Conservation (phyloP, 1,140 invertebrate genomes). For the Achroia grisella region DNA sequence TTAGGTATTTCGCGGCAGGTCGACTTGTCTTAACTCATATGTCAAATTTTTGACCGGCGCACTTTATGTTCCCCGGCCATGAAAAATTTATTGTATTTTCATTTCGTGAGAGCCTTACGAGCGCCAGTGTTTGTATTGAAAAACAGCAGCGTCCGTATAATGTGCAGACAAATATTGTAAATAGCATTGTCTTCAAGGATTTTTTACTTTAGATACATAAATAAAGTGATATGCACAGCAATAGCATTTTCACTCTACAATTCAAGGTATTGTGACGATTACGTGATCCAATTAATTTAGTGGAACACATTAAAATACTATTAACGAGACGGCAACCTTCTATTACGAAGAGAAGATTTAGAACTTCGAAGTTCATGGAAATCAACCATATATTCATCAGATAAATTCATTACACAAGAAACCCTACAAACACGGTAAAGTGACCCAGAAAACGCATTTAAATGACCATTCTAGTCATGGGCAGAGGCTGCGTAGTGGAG, state of each 20-base stretch:
- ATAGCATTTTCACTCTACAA: too few species aligned
- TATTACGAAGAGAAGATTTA: not conserved
- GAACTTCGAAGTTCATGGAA: conserved; percentile 2
- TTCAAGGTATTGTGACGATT: too few species aligned
- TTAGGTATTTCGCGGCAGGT: conserved; percentile 35
- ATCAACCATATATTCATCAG: conserved; percentile 3
- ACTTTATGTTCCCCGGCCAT: conserved; percentile 9
- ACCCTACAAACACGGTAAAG: conserved; percentile 17
- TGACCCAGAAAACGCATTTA: conserved; percentile 24
- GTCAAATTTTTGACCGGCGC: conserved; percentile 10
- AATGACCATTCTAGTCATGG: conserved; percentile 28
- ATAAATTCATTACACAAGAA: conserved; percentile 10
- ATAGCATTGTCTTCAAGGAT: too few species aligned
- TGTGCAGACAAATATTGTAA: too few species aligned
- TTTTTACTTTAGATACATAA: too few species aligned
- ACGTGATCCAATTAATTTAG: too few species aligned
- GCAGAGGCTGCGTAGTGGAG: conserved; percentile 6
- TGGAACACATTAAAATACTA: too few species aligned
- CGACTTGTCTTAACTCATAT: conserved; percentile 7
- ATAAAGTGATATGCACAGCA: too few species aligned
- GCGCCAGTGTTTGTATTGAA: too few species aligned
- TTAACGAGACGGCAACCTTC: too few species aligned
- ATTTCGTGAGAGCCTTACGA: conserved; percentile 1
- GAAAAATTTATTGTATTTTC: conserved; percentile 17
- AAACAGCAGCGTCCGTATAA: too few species aligned